Base-by-base conservation (phyloP, 2,888 invertebrate genomes). In the Lithophane leautieri region DNA sequence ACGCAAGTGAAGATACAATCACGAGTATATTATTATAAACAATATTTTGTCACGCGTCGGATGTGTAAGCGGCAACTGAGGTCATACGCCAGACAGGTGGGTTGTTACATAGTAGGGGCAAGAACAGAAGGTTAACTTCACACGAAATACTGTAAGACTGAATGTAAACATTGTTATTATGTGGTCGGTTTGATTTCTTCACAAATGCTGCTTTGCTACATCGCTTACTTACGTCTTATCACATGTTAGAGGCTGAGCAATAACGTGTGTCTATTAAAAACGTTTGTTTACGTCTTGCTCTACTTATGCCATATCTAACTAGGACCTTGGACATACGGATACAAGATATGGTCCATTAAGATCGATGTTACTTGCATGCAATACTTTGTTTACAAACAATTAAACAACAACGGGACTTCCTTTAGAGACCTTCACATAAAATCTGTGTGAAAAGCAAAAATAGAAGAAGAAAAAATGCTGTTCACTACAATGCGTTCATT, bases 41-140 rank as follows among this genome's bases (percentile, higher is more conserved):
- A 66, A 70, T 60, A 80, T 65, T 65, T 71, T 72, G 76, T 80
- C 81, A 82, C 72, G 63, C 72, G 54, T 76, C 19, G 9, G 50
- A 73, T 67, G 66, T 56, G 73, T 73, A 58, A 66, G 52, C 56
- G 56, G 63, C 12, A 12, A 19, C 25, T 62, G 52, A 75, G 70
- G 70, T 84, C 75, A 84, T 71, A 65, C 16, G 0, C 60, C 16
- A 66, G 61, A 75, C 65, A 65, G 61, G 61, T 50, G 25, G 14
- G 54, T 50, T 14, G 6, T n/a, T 42, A 52, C 34, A 52, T 6
- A 12, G 22, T 14, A 44, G 9, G 3, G 11, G 16, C 4, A 25
- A 1, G 9, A 14, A 54, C 1, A 81, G 67, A 73, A 70, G 50
- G 60, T 47, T 0, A 11, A 54, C 25, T 54, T 34, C 12, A 28